Percentiles rank a stretch among this genome's conserved stretches.
Conservation (phyloP, 2,888 invertebrate species). For the Drosophila macrospina region DNA sequence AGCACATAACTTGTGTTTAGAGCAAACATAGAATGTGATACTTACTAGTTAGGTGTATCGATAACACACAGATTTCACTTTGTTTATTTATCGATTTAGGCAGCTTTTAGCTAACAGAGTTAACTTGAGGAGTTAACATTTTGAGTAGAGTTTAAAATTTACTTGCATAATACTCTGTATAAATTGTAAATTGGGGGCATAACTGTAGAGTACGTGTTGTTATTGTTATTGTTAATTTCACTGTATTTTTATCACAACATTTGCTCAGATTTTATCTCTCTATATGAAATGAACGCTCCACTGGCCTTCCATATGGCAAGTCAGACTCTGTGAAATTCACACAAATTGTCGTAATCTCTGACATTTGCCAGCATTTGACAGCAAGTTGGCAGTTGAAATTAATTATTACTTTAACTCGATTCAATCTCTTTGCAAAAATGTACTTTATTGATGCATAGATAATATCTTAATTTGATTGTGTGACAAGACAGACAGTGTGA, state of each 20-base stretch:
- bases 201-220: not conserved
- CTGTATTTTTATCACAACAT: not conserved
- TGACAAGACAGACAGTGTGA: constrained; percentile 39
- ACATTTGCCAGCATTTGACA: constrained; percentile 15
- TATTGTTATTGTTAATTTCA: not conserved
- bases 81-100: too few species aligned
- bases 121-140: not conserved
- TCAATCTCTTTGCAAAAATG: constrained; percentile 14
- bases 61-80: too few species aligned
- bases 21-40: not conserved
- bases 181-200: not conserved
- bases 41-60: too few species aligned
- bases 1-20: not conserved
- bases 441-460: constrained; percentile 28
- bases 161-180: not conserved
- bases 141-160: not conserved
- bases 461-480: constrained; percentile 44
- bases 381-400: constrained; percentile 2
- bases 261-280: not conserved
- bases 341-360: constrained; percentile 10
- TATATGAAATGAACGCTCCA: constrained; percentile 44
- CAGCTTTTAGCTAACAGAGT: too few species aligned
- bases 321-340: constrained; percentile 11
- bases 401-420: constrained; percentile 24
- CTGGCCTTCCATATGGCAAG: constrained; percentile 61